phyloP scores from a whole-genome alignment of 1,140 invertebrate species.

The Lasaia peninsularis region DNA sequence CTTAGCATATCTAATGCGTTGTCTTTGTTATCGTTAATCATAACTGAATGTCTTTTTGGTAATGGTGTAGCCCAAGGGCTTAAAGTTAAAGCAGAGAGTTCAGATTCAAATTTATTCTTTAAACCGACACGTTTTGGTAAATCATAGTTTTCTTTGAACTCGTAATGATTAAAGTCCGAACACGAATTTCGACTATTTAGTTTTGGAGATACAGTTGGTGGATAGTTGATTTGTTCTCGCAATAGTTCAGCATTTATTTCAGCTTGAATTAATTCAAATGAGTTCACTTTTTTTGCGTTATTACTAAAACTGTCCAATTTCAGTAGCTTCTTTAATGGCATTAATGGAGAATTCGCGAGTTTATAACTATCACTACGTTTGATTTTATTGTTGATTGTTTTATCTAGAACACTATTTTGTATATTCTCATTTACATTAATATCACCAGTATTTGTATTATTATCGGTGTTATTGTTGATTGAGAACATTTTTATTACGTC shows the following conservation, averaged over 20 bases:
- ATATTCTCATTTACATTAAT: neutral
- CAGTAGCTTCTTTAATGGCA: slow-evolving; percentile 76
- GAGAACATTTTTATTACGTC: slow-evolving; percentile 74
- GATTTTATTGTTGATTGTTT: slow-evolving; percentile 74
- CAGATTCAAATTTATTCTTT: slow-evolving; percentile 63
- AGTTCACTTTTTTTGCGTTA: slow-evolving; percentile 67
- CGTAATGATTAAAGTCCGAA: slow-evolving; percentile 41
- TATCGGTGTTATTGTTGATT: slow-evolving; percentile 46
- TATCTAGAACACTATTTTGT: slow-evolving; percentile 29
- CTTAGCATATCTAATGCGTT: slow-evolving; percentile 60
- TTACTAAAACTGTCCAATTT: slow-evolving; percentile 68
- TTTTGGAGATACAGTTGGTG: slow-evolving; percentile 79
- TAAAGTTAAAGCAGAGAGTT: slow-evolving; percentile 60
- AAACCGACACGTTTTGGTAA: slow-evolving; percentile 2
- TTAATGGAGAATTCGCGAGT: slow-evolving; percentile 85
- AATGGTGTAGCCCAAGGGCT: slow-evolving; percentile 69
- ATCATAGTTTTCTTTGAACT: slow-evolving; percentile 46
- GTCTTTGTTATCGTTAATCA: slow-evolving; percentile 53
- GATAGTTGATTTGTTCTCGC: slow-evolving; percentile 84
- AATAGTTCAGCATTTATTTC: slow-evolving; percentile 81
- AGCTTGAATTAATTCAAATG: slow-evolving; percentile 78
- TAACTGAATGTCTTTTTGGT: slow-evolving; percentile 54
- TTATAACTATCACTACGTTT: slow-evolving; percentile 92
- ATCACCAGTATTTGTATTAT: slow-evolving; percentile 25
- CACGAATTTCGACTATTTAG: slow-evolving; percentile 46